These are phyloP conservation scores for Muscidifurax raptorellus DNA, from an alignment of 1,140 invertebrate species.

Conservation along the genomic window DNA sequence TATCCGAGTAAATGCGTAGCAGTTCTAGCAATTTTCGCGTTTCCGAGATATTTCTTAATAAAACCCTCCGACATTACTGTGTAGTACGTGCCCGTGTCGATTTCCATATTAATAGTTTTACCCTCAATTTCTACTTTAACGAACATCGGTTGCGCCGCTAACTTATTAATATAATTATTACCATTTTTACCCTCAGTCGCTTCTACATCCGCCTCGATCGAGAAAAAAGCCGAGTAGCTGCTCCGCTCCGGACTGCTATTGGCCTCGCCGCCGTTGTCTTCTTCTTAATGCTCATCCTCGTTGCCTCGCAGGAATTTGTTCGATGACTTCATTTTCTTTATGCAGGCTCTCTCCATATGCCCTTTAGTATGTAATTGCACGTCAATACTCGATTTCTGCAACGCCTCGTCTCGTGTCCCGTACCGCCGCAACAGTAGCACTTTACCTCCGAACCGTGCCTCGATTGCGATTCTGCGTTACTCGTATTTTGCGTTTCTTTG, in stretches of 20 bases:
- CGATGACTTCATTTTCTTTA: not conserved
- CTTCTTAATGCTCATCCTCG: not conserved
- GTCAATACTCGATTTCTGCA: conserved; percentile 5
- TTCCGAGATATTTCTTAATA: not conserved
- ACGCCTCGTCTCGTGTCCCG: conserved; percentile 38
- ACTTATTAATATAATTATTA: too few species aligned
- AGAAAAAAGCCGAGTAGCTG: not conserved
- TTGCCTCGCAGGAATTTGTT: not conserved
- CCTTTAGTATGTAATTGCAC: too few species aligned
- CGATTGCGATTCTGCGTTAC: not conserved
- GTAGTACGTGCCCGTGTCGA: not conserved
- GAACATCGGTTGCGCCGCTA: not conserved
- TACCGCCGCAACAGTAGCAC: conserved; percentile 39
- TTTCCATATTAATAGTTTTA: not conserved
- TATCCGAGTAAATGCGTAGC: not conserved
- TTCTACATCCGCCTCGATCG: not conserved
- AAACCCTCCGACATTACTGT: conserved; percentile 1
- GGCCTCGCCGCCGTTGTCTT: not conserved
- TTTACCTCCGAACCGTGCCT: conserved; percentile 16
- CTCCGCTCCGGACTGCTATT: not conserved
- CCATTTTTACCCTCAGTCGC: not conserved
- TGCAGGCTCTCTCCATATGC: too few species aligned
- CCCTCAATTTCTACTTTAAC: not conserved
- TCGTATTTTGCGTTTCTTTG: not conserved
- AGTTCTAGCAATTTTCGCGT: not conserved